These are phyloP conservation scores for Antrozous pallidus DNA, from an alignment of 2,797 vertebrate genomes.

Conservation along the genomic window DNA sequence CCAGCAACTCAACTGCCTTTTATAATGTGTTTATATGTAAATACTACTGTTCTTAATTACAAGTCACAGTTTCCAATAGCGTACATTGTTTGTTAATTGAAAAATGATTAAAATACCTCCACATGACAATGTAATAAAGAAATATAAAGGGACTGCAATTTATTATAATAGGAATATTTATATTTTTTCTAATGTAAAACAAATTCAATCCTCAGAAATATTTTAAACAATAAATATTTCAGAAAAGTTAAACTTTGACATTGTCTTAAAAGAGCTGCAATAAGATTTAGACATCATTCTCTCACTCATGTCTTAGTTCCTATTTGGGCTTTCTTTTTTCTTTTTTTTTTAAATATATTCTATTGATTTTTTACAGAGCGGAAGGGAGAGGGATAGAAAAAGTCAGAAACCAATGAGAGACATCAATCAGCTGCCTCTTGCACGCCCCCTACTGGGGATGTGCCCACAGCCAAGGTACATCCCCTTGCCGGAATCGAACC, in stretches of 20 bases:
- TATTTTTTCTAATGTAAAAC: background rate
- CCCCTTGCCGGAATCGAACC: too few relatives aligned
- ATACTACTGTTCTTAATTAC: background rate
- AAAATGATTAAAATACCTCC: constrained; percentile 15
- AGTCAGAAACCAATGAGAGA: too few relatives aligned
- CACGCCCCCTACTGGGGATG: too few relatives aligned
- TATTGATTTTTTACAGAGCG: too few relatives aligned
- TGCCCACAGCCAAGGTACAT: too few relatives aligned
- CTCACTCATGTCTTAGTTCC: background rate
- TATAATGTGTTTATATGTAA: background rate
- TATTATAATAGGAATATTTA: background rate
- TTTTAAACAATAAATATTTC: background rate
- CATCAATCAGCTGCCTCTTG: too few relatives aligned
- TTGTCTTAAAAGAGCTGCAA: background rate
- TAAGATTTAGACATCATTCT: background rate
- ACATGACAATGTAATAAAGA: background rate
- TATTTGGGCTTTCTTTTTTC: background rate
- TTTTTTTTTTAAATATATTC: too few relatives aligned
- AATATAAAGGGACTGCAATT: background rate
- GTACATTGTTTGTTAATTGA: background rate
- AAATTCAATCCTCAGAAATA: background rate
- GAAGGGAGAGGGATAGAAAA: too few relatives aligned
- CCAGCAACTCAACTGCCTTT: background rate
- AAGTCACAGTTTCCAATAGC: background rate
- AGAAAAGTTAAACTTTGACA: background rate